These are phyloP conservation scores for Drosophila nasuta DNA, from an alignment of 1,140 invertebrate genomes.

Conservation along the genomic window DNA sequence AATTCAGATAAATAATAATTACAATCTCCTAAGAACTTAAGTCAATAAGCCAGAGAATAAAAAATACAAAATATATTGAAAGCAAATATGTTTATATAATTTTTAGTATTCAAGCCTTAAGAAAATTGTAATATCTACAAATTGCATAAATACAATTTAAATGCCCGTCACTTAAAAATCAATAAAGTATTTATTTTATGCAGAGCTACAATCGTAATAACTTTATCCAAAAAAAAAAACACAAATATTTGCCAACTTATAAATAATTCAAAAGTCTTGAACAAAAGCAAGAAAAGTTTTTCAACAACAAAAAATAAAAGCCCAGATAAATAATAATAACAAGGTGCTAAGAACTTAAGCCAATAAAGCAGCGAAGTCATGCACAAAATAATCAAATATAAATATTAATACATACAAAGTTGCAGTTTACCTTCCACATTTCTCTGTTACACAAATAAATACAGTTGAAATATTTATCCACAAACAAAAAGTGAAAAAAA, in stretches of 20 bases:
- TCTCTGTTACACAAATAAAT: constrained; percentile 4
- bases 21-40: constrained; percentile 1
- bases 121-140: no score
- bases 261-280: no score
- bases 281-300: no score
- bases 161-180: no score
- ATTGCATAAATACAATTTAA: no score
- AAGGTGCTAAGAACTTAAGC: constrained; percentile 12
- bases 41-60: neutral
- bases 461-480: constrained; percentile 14
- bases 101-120: no score
- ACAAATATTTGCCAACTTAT: no score
- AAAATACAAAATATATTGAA: neutral
- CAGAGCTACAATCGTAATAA: no score
- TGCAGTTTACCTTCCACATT: neutral
- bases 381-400: constrained; percentile 4
- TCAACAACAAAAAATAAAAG: neutral
- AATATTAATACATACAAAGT: constrained; percentile 5
- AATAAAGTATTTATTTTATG: no score
- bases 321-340: constrained; percentile 6
- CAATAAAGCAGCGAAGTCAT: constrained; percentile 3
- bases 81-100: no score
- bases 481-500: neutral
- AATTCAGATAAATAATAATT: neutral
- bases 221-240: no score